Evolutionary conservation across 1,140 invertebrate genomes (phyloP), one percentile per base, ranked within the genome.

Genomic region (Lysiphlebus fabarum): DNA sequence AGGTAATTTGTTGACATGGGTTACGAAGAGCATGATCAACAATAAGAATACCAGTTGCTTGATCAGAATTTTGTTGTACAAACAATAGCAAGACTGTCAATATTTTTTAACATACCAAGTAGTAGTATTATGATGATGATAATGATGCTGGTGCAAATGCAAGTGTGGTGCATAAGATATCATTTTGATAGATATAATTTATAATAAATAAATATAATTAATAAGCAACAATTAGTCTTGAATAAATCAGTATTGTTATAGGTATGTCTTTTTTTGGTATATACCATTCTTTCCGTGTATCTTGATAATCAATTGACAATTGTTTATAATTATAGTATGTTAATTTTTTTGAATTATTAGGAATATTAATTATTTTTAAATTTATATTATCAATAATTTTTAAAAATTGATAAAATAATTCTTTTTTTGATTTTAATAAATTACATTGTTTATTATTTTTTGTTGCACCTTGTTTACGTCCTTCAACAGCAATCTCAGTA

Each of bases 1-100:
- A 84, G 11, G 96, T 95, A 71, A 99, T 99, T 9, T 94, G 96
- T 78, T 91, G 86, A 78, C 93, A 96, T 1, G 98, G 98, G 82
- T 96, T 92, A 66, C 88, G 86, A 17, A 99, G 78, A 7, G 97
- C 91, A 70, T 94, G 94, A 50, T 88, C 87, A 0, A 99, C 88
- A 66, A 99, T 98, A 63, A 96, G 90, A 67, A 99, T 88, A 63
- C 92, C 90, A 7, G 74, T 79, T 56, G 75, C 85, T 76, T 99
- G 95, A 78, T 99, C 97, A 34, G 82, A 80, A 76, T 99, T 99
- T 7, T n/a, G n/a, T n/a, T n/a, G n/a, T n/a, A n/a, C n/a, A n/a
- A n/a, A n/a, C n/a, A n/a, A n/a, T n/a, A n/a, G n/a, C n/a, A n/a
- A n/a, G n/a, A n/a, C n/a, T n/a, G n/a, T n/a, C n/a, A n/a, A n/a